phyloP scores from a whole-genome alignment of 1,140 invertebrate genomes.

The Macrotrachela quadricornifera region DNA sequence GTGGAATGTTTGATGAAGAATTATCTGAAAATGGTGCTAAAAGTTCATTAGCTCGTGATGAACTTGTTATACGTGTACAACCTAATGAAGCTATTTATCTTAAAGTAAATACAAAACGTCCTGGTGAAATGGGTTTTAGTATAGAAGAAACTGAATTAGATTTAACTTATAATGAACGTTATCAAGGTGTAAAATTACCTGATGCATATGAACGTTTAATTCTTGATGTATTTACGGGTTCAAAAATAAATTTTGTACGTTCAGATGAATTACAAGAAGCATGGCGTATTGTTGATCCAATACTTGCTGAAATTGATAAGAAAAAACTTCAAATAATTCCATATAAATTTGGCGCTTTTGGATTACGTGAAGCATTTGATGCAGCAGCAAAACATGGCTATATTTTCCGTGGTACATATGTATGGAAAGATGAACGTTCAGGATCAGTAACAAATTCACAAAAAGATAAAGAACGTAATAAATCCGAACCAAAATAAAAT shows the following conservation, averaged over 20 bases:
- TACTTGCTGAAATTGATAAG: constrained; percentile 65
- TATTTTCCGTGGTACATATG: too few relatives aligned
- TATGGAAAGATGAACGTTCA: too few relatives aligned
- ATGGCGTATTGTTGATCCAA: constrained; percentile 91
- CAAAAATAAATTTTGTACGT: constrained; percentile 94
- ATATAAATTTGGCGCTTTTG: constrained; percentile 49
- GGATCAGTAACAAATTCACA: too few relatives aligned
- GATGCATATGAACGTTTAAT: constrained; percentile 94
- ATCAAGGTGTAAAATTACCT: constrained; percentile 67
- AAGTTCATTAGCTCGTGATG: constrained; percentile 43
- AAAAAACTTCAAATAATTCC: constrained; percentile 52
- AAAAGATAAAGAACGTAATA: too few relatives aligned
- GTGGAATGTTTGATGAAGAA: constrained; percentile 59
- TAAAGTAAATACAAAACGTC: constrained; percentile 93
- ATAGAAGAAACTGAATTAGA: constrained; percentile 94
- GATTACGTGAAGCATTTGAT: not conserved
- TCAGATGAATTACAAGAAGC: constrained; percentile 81
- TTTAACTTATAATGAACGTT: constrained; percentile 72
- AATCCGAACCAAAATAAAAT: too few relatives aligned
- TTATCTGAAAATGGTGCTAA: not conserved
- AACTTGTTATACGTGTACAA: constrained; percentile 89
- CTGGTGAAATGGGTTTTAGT: constrained; percentile 72
- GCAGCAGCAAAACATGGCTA: too few relatives aligned
- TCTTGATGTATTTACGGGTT: constrained; percentile 85
- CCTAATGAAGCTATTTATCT: constrained; percentile 93